Evolutionary conservation across 2,888 invertebrate species (phyloP), one percentile per base, ranked within the genome.

Genomic region (Drosophila ezoana): DNA sequence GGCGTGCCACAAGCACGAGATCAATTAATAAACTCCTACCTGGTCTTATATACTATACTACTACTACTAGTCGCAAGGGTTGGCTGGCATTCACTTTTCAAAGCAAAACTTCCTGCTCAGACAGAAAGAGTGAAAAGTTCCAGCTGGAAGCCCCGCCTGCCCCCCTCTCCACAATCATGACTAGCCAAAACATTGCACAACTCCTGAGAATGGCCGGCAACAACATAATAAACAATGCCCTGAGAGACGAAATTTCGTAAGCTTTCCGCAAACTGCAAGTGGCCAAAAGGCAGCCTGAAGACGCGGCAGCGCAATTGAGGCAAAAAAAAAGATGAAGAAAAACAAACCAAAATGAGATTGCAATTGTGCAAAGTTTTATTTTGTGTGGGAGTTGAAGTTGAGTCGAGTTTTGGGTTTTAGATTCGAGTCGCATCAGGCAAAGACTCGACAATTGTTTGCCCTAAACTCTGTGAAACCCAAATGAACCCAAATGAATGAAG

Each of bases 71-170:
- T 16, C 20, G 14, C 11, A 18, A 6, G 33, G 41, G 33, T 23
- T 58, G 33, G 28, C 43, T 54, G 45, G 48, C 80, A 72, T 77
- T 78, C 78, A 80, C 80, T 78, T 80, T 80, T 76, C 28, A 28
- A 8, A 28, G 28, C 28, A 28, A 28, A 28, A 28, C 28, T 28
- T 28, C 28, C 28, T 28, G 28, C 28, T 28, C 2, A 28, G 8
- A 28, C 28, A 28, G 28, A 28, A 8, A 28, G 28, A 35, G 69
- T 51, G 56, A 70, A 70, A 70, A 69, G 49, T 72, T 51, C 51
- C 59, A 60, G 52, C 11, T 23, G 51, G 9, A 60, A 72, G 47
- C 28, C 28, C 8, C 28, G 8, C 2, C 28, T 0, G 28, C 2
- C 8, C 28, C 18, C 28, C 28, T 28, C 28, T 28, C 20, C 33